These are phyloP conservation scores for Leptopilina clavipes DNA, from an alignment of 1,140 invertebrate genomes.

Conservation along the genomic window DNA sequence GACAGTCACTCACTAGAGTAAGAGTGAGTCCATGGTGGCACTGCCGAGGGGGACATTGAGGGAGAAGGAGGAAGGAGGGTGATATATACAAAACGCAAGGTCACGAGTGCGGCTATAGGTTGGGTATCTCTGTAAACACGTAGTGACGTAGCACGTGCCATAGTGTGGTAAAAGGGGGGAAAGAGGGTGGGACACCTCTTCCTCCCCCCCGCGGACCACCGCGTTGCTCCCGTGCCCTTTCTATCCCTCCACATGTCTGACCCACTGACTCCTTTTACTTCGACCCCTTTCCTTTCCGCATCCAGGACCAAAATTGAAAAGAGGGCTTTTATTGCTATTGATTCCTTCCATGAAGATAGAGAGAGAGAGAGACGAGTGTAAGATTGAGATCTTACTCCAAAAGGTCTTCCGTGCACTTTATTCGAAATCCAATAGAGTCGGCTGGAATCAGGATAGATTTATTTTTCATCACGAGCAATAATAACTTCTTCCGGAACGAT, in stretches of 20 bases:
- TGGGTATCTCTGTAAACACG: conserved; percentile 68
- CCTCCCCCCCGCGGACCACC: conserved; percentile 38
- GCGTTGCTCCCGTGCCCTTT: conserved; percentile 39
- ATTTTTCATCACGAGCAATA: too few species aligned
- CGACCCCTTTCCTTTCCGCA: conserved; percentile 42
- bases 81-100: conserved; percentile 72
- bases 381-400: not conserved
- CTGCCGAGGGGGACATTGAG: conserved; percentile 43
- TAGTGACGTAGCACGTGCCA: conserved; percentile 68
- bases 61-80: conserved; percentile 53
- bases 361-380: not conserved
- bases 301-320: conserved; percentile 30
- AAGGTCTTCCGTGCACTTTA: not conserved
- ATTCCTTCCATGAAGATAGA: not conserved
- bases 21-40: conserved; percentile 40
- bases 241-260: conserved; percentile 49
- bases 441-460: too few species aligned
- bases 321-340: conserved; percentile 25
- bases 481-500: too few species aligned
- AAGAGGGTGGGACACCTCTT: conserved; percentile 47
- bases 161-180: conserved; percentile 52
- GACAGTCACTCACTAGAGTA: conserved; percentile 36
- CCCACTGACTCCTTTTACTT: conserved; percentile 51
- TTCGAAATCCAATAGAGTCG: too few species aligned
- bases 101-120: conserved; percentile 68